These are phyloP conservation scores for Malacoraja senta DNA, from an alignment of 2,797 vertebrate genomes.

Conservation along the genomic window DNA sequence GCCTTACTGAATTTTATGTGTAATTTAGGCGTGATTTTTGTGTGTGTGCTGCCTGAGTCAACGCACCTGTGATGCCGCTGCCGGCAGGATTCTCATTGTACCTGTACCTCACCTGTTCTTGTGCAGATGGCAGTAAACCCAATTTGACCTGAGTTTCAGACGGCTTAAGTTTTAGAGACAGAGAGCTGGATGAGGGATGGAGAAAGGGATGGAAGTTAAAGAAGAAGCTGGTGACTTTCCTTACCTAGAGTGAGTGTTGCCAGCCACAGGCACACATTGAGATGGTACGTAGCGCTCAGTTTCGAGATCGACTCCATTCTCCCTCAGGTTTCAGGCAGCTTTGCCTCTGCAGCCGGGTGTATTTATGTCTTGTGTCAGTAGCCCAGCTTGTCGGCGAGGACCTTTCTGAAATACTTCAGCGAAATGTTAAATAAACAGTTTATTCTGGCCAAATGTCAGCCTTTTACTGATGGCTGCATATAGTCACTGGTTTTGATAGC, in stretches of 20 bases:
- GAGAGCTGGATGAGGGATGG: not conserved
- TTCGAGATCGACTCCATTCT: not conserved
- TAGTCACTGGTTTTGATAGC: not conserved
- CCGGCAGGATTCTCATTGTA: too few relatives aligned
- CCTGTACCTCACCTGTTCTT: too few relatives aligned
- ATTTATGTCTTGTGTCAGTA: not conserved
- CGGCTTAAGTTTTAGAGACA: too few relatives aligned
- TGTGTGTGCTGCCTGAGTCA: not conserved
- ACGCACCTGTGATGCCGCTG: not conserved
- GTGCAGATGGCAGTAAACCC: too few relatives aligned
- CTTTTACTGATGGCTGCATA: too few relatives aligned
- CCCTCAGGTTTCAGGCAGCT: not conserved
- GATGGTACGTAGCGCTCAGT: not conserved
- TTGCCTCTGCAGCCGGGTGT: not conserved
- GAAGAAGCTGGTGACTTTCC: not conserved
- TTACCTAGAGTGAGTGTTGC: not conserved
- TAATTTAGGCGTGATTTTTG: too few relatives aligned
- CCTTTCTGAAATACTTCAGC: not conserved
- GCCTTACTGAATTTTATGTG: not conserved
- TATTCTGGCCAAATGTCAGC: slow-evolving; percentile 4
- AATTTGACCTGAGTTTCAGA: too few relatives aligned
- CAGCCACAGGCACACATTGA: not conserved
- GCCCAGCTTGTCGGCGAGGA: not conserved
- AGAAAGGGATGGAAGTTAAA: not conserved
- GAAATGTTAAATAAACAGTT: slow-evolving; percentile 6